Percentiles rank a stretch among this genome's conserved stretches.
Evolutionary conservation across 1,140 invertebrate species (phyloP).

Genomic region (Musca domestica): DNA sequence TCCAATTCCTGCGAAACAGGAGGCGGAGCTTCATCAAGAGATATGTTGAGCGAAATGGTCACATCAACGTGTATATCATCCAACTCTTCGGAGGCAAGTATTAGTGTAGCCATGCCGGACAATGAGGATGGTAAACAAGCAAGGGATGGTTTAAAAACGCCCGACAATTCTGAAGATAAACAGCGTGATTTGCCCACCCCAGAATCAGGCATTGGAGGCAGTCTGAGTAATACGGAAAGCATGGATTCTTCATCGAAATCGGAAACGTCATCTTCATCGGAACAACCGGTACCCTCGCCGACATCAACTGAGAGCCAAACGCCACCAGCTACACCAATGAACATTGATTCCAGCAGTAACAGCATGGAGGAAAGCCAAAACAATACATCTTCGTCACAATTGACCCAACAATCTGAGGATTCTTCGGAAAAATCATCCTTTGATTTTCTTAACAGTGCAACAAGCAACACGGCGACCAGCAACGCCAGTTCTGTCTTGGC

Average conservation of each 20-base stretch:
- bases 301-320: conserved; percentile 1
- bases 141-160: conserved; percentile 25
- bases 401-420: neutral
- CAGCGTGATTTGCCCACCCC: conserved; percentile 38
- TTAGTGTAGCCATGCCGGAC: neutral
- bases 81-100: conserved; percentile 21
- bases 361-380: conserved; percentile 3
- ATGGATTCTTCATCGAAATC: conserved; percentile 24
- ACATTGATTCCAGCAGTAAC: neutral
- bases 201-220: conserved; percentile 48
- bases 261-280: conserved; percentile 6
- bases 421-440: conserved; percentile 26
- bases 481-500: conserved; percentile 5
- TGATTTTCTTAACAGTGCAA: conserved; percentile 31
- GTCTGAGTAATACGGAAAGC: conserved; percentile 49
- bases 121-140: conserved; percentile 14
- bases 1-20: conserved; percentile 31
- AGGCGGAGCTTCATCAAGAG: conserved; percentile 36
- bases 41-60: conserved; percentile 48
- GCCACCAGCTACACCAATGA: conserved; percentile 7
- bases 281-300: neutral
- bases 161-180: conserved; percentile 26
- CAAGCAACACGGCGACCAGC: neutral
- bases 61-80: conserved; percentile 48
- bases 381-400: conserved; percentile 3